phyloP scores from a whole-genome alignment of 2,888 invertebrate species.

The Busseola fusca region DNA sequence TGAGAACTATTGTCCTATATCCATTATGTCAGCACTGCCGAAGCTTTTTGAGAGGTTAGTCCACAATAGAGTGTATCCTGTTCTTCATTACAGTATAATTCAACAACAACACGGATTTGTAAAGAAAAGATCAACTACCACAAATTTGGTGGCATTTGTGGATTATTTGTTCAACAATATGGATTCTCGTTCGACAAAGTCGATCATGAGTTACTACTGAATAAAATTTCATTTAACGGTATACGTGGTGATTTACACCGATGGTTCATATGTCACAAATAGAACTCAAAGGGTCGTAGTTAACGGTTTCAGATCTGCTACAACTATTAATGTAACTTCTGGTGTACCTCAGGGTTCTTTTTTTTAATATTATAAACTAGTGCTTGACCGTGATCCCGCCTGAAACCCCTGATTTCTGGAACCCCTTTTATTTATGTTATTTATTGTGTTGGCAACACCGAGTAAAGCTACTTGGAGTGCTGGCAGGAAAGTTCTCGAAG shows the following conservation, averaged over 20 bases:
- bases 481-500: no score
- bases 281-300: neutral
- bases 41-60: constrained; percentile 1
- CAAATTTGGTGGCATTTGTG: no score
- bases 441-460: no score
- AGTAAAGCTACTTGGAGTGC: no score
- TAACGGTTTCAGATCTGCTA: neutral
- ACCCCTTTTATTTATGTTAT: no score
- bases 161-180: no score
- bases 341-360: neutral
- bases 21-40: neutral
- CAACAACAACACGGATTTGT: no score
- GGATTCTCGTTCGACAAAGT: neutral
- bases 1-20: neutral
- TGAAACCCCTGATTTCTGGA: no score
- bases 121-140: no score
- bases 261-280: neutral
- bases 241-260: neutral
- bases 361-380: neutral
- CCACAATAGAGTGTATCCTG: neutral
- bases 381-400: no score
- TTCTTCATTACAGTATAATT: no score
- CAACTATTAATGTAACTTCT: neutral
- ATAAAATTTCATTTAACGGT: neutral
- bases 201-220: no score